Base-by-base conservation (phyloP, 2,888 invertebrate genomes). In the Drosophila fulvimacula region DNA sequence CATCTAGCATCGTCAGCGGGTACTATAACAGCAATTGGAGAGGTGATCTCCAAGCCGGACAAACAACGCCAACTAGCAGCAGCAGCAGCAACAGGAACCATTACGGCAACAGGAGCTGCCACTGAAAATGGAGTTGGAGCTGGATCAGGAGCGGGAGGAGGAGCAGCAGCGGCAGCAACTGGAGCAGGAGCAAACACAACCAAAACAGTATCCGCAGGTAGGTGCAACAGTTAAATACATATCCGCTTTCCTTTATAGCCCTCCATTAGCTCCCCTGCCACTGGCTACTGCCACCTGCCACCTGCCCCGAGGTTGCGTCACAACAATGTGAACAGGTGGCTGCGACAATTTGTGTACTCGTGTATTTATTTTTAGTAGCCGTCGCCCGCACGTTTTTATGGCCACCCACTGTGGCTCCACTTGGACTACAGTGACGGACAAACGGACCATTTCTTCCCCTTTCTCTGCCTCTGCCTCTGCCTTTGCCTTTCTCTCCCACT, bases 261-360 rank as follows among this genome's bases (percentile, higher is more conserved):
- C 24, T 10, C 34, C 13, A 38, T 32, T 56, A 32, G 11, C n/a
- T 21, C 44, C 21, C 19, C 24, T 11, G 6, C 38, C 39, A n/a
- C n/a, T n/a, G n/a, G n/a, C n/a, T n/a, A n/a, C n/a, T n/a, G n/a
- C n/a, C n/a, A n/a, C n/a, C 38, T 34, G 17, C 19, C 21, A 21
- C 52, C 56, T 44, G 27, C 11, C 53, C 42, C 55, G 73, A 75
- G 65, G 82, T 82, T 88, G 83, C 81, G 88, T 88, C 82, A 82
- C 84, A 82, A 87, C 83, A 87, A 74, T 89, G 89, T 85, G 89
- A 85, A 85, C 85, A 85, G 85, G 85, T 85, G 85, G 85, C 85
- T 84, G 81, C 84, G 86, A 88, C 89, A 83, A 86, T 88, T 87
- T 83, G 89, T 85, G 85, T 85, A 84, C 86, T 82, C 76, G 71